Evolutionary conservation across 64 coral and sea anemone genomes (phyloP), one percentile per base, ranked within the genome.

Genomic region (Actinia equina): DNA sequence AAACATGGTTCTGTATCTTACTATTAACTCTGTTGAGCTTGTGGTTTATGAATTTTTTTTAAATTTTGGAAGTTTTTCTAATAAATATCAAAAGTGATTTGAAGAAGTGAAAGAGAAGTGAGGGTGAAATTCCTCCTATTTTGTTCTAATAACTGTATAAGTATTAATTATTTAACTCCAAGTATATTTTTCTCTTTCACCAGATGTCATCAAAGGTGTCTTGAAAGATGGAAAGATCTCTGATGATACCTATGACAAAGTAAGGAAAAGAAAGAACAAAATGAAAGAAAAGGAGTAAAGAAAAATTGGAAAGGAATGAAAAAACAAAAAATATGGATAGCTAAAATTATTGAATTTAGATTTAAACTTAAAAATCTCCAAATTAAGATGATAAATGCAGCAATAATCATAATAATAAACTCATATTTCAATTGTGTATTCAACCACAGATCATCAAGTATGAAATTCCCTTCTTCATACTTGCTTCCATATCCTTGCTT

Each of bases 401-500:
- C 3, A 74, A 15, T 14, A 30, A 74, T 74, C 3, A 30, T 41
- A 37, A 37, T 74, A 2, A 41, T n/a, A 41, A 30, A 30, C 4
- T 74, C 12, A 71, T 30, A 1, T 12, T 30, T 14, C 37, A 42
- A 30, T 74, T 30, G 20, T 74, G 9, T 41, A 74, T 74, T 74
- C 10, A 30, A 74, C 26, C n/a, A 41, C 15, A 74, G 69, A 41
- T 74, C 25, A 74, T 85, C 13, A 81, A 81, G 7, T 81, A 81
- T 81, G 83, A 85, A 52, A 42, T 83, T 0, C 90, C 85, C 13
- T 45, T 92, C 17, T 45, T 83, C 52, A 14, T 87, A 44, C 90
- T 87, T 5, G 80, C 90, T 13, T 86, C 77, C 18, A 41, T 92
- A 18, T 87, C 90, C 19, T 59, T 92, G 42, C 63, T 92, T 51